Percentiles rank a stretch among this genome's conserved stretches.
Conservation (phyloP, 2,113 vertebrate species). For the Serilophus lunatus region DNA sequence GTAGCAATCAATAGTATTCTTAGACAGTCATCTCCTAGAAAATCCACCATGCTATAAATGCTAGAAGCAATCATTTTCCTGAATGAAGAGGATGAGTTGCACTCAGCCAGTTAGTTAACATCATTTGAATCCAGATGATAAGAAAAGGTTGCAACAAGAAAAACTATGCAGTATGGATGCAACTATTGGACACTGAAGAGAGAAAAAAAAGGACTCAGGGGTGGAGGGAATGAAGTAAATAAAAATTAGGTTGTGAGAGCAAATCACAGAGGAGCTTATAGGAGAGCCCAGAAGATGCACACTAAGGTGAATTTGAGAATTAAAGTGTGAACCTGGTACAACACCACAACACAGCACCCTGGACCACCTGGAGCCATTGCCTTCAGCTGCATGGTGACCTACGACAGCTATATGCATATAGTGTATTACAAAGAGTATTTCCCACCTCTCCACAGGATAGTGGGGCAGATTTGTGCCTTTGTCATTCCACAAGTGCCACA, state of each 20-base stretch:
- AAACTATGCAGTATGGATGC: fast-evolving
- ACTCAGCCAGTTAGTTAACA: background rate
- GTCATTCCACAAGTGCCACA: background rate
- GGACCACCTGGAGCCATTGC: fast-evolving
- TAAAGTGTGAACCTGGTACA: background rate
- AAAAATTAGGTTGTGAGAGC: background rate
- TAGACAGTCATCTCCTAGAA: background rate
- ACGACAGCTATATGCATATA: fast-evolving
- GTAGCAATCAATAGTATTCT: background rate
- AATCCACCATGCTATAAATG: background rate
- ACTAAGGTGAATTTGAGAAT: background rate
- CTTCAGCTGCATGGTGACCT: fast-evolving
- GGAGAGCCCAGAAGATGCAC: background rate
- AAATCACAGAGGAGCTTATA: background rate
- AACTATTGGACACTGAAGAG: background rate
- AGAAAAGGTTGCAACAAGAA: background rate
- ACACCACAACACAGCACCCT: fast-evolving
- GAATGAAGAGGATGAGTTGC: background rate
- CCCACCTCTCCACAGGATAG: no score
- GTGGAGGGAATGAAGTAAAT: background rate
- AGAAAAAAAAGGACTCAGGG: background rate
- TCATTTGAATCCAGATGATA: background rate
- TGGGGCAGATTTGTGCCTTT: background rate
- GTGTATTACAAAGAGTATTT: background rate
- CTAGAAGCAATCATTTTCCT: background rate